Evolutionary conservation across 1,140 invertebrate genomes (phyloP).

Genomic region (Tetragonula clypearis): DNA sequence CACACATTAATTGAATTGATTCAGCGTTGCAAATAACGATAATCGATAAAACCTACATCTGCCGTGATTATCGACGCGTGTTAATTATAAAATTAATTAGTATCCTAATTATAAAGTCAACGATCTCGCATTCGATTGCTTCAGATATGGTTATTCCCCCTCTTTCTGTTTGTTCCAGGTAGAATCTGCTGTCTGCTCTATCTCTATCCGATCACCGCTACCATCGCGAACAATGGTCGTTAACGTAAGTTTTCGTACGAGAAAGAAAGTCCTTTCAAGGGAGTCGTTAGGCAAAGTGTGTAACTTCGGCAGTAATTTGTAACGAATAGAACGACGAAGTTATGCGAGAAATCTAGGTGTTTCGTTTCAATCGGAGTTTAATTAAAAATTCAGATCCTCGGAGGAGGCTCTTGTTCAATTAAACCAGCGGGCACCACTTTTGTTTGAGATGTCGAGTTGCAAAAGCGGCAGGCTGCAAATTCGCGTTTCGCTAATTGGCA

Average conservation of each 20-base stretch:
- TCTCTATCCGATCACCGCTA: no score
- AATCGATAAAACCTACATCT: neutral
- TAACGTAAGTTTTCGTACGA: conserved; percentile 25
- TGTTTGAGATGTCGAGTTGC: neutral
- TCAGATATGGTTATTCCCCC: neutral
- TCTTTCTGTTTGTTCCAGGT: conserved; percentile 26
- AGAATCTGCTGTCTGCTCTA: neutral
- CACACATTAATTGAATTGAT: no score
- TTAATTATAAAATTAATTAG: neutral
- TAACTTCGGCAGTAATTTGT: neutral
- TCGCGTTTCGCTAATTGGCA: neutral
- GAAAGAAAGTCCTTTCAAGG: no score
- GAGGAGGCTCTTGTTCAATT: neutral
- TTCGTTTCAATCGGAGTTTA: neutral
- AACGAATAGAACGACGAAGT: neutral
- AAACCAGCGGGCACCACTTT: neutral
- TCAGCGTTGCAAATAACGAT: neutral
- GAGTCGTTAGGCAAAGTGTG: no score
- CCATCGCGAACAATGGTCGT: neutral
- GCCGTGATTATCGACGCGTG: neutral
- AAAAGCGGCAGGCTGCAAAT: no score
- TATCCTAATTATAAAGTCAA: neutral
- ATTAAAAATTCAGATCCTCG: conserved; percentile 4
- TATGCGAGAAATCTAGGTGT: neutral
- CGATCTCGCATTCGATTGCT: neutral